phyloP scores from a whole-genome alignment of 2,888 invertebrate species.

The Tiliacea citrago region DNA sequence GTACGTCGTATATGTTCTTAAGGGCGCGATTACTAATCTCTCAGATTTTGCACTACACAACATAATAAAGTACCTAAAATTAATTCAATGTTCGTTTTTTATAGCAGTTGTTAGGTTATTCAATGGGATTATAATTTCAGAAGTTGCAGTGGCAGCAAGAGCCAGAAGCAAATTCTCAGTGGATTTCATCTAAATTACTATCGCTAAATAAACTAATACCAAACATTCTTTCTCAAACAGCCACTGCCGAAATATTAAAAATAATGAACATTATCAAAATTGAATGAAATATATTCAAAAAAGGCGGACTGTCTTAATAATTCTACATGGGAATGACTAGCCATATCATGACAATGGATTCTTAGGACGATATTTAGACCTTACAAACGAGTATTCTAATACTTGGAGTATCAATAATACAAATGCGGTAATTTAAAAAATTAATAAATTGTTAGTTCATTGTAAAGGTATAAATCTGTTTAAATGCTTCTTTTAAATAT shows the following conservation, averaged over 20 bases:
- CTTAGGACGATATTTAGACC: conserved; percentile 58
- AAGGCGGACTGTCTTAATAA: conserved; percentile 60
- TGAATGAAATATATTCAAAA: conserved; percentile 35
- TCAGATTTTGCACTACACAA: no score
- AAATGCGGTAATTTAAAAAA: conserved; percentile 30
- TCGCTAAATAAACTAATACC: conserved; percentile 3
- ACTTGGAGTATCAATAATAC: conserved; percentile 46
- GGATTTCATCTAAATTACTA: neutral
- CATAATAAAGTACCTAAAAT: neutral
- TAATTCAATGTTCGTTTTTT: neutral
- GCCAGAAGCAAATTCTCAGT: neutral
- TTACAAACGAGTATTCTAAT: conserved; percentile 45
- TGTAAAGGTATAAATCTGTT: conserved; percentile 20
- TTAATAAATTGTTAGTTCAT: conserved; percentile 7
- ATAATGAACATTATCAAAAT: conserved; percentile 21
- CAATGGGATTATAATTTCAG: neutral
- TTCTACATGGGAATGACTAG: conserved; percentile 40
- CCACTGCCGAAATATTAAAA: neutral
- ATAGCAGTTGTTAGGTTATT: neutral
- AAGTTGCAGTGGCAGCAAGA: neutral
- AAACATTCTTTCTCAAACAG: neutral
- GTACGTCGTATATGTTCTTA: no score
- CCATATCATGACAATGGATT: conserved; percentile 39
- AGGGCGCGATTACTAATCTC: no score
- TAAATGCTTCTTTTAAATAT: conserved; percentile 9